phyloP scores from a whole-genome alignment of 2,888 invertebrate species.

The Rhorus exstirpatorius region DNA sequence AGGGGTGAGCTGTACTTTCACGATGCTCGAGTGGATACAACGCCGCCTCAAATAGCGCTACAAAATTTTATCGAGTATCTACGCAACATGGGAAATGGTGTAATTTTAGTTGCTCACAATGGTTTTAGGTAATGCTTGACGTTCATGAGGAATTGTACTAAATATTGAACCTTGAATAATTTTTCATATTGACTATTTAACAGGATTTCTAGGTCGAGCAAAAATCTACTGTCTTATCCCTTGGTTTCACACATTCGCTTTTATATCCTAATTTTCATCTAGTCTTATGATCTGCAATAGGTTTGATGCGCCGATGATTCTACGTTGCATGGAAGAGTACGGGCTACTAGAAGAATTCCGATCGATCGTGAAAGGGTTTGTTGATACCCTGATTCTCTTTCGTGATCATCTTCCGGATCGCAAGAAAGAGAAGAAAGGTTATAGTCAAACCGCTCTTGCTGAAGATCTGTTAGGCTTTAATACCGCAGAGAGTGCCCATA shows the following conservation, averaged over 20 bases:
- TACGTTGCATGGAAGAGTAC: conserved; percentile 21
- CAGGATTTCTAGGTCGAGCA: conserved; percentile 25
- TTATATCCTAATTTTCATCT: conserved; percentile 12
- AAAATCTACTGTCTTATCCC: not conserved
- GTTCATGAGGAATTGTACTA: no score
- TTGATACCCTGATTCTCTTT: no score
- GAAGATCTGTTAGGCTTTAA: conserved; percentile 27
- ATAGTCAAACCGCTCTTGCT: conserved; percentile 34
- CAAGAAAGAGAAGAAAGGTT: not conserved
- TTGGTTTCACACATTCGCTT: conserved; percentile 8
- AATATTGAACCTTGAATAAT: not conserved
- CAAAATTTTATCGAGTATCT: conserved; percentile 9
- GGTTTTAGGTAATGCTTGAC: no score
- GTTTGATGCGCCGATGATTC: conserved; percentile 2
- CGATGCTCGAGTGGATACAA: not conserved
- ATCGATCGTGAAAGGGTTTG: not conserved
- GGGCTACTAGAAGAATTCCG: conserved; percentile 7
- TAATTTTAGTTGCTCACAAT: not conserved
- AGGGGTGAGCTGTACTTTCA: conserved; percentile 21
- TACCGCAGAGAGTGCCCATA: conserved; percentile 19
- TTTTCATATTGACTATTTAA: conserved; percentile 1
- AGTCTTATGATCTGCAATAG: conserved; percentile 22
- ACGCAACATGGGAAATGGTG: not conserved
- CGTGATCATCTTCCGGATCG: no score
- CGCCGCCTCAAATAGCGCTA: conserved; percentile 3